These are phyloP conservation scores for Rhynchonycteris naso DNA, from an alignment of 2,797 vertebrate species.

Conservation along the genomic window DNA sequence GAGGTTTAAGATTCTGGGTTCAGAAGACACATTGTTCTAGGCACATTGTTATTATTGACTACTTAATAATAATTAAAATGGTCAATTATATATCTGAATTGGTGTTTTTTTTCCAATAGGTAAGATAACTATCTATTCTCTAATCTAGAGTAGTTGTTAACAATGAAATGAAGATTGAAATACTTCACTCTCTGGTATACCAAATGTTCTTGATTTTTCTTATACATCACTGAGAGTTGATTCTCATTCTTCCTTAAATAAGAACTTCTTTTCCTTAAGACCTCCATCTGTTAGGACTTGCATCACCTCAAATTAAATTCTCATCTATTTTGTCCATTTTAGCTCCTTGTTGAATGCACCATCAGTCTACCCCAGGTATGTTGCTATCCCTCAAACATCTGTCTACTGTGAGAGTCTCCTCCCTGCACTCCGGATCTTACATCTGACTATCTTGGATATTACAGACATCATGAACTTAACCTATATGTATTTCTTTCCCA, in stretches of 20 bases:
- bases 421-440: background rate
- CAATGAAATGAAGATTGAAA: background rate
- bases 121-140: background rate
- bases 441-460: background rate
- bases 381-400: background rate
- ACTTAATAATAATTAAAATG: background rate
- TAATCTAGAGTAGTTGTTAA: background rate
- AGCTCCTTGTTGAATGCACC: background rate
- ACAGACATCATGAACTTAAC: background rate
- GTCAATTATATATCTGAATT: background rate
- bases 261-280: background rate
- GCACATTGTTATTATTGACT: background rate
- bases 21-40: background rate
- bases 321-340: background rate
- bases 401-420: background rate
- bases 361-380: background rate
- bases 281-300: background rate
- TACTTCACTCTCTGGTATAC: background rate
- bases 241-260: background rate
- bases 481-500: background rate
- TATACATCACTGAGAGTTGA: background rate
- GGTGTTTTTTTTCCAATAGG: background rate
- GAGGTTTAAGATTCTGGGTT: background rate
- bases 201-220: background rate
- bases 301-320: background rate